Conservation (phyloP, 2,888 invertebrate species). For the Zhengitettix transpicula region DNA sequence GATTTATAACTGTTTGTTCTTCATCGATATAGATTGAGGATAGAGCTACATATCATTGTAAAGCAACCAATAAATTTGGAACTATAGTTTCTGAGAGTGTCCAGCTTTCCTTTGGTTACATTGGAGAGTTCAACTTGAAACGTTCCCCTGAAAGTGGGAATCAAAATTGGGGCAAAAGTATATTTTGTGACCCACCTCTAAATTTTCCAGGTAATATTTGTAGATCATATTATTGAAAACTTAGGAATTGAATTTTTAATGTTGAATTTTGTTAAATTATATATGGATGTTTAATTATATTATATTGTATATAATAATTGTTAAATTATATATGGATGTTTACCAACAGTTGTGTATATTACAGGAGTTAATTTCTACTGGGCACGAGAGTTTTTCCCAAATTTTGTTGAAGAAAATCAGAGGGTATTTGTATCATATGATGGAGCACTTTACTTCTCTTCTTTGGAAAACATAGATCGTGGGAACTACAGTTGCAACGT, state of each 20-base stretch:
- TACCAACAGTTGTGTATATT: constrained; percentile 1
- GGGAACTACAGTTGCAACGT: constrained; percentile 87
- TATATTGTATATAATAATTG: background rate
- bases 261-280: background rate
- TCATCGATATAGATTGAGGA: constrained; percentile 48
- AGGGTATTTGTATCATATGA: constrained; percentile 87
- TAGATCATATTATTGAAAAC: background rate
- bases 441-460: constrained; percentile 88
- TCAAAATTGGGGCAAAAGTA: constrained; percentile 86
- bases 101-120: constrained; percentile 70
- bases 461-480: constrained; percentile 75
- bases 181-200: constrained; percentile 84
- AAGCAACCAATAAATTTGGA: constrained; percentile 78
- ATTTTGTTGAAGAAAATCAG: constrained; percentile 84
- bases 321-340: background rate
- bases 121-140: constrained; percentile 79
- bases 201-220: constrained; percentile 54
- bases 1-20: constrained; percentile 4
- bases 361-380: constrained; percentile 71
- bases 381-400: constrained; percentile 77
- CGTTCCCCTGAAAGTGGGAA: constrained; percentile 69
- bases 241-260: background rate
- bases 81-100: constrained; percentile 78
- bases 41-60: constrained; percentile 80
- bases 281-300: background rate